Evolutionary conservation across 2,888 invertebrate genomes (phyloP), one percentile per base, ranked within the genome.

Genomic region (Acrobasis repandana): DNA sequence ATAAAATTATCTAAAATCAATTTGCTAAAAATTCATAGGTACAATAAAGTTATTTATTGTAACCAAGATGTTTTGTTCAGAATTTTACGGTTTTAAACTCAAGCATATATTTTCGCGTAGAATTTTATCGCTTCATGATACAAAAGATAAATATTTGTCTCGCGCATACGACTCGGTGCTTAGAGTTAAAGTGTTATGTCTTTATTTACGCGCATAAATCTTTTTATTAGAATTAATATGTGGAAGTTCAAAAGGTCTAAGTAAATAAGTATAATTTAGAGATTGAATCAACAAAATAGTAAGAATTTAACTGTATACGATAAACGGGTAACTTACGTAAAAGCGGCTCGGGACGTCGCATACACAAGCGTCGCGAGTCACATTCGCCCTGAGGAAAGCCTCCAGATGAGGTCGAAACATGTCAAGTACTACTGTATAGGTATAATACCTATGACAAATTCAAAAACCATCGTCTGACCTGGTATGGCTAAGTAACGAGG

Each of bases 131-230:
- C 38, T 54, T 14, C 20, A 18, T 54, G n/a, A 54, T 54, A 54
- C 38, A 20, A 38, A 54, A 54, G 54, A 54, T 54, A 54, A 54
- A 54, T 54, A 54, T 54, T 54, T 54, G 54, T 54, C 38, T 54
- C 54, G 54, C 20, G 54, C 54, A 54, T 54, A 54, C 38, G 20
- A 54, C 38, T 2, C 4, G 54, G 38, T 54, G 54, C 38, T 54
- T 54, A 54, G 38, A 33, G 38, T 38, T 54, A 38, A 54, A 54
- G 20, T 38, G 54, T 54, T 54, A 54, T 54, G 54, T 43, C 54
- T 54, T 54, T 54, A 54, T 54, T 54, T 54, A 54, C 54, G 54
- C 38, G 20, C 18, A 38, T 54, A 54, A 54, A 54, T 54, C 38
- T 18, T 38, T 54, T 43, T 20, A 54, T 54, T 54, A 6, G 16